A percentile compares a stretch with the other conserved stretches of the same genome.
phyloP scores from a whole-genome alignment of 2,888 invertebrate genomes.

The Periphyllus acericola region DNA sequence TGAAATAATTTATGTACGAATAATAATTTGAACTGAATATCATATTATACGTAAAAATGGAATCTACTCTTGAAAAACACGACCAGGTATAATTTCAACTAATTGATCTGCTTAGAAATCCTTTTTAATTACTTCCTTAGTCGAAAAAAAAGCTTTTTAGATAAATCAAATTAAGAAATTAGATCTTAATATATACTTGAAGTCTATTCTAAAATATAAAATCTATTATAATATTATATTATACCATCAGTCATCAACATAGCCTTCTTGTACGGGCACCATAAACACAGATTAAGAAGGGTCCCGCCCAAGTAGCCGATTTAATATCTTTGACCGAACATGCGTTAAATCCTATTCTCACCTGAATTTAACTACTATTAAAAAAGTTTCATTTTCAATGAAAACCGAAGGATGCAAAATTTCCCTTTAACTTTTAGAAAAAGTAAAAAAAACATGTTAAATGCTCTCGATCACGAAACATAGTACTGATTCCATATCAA shows the following conservation, averaged over 20 bases:
- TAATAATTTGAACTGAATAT: not conserved
- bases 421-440: too few relatives aligned
- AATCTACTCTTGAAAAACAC: not conserved
- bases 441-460: too few relatives aligned
- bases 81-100: constrained; percentile 20
- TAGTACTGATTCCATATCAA: too few relatives aligned
- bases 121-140: too few relatives aligned
- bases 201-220: too few relatives aligned
- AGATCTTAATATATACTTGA: too few relatives aligned
- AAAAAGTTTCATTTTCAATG: not conserved
- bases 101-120: not conserved
- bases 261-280: not conserved
- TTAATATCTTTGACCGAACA: not conserved
- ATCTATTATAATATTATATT: not conserved
- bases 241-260: not conserved
- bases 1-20: not conserved
- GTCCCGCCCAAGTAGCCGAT: not conserved
- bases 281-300: not conserved
- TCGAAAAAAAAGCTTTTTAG: too few relatives aligned
- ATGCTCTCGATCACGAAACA: too few relatives aligned
- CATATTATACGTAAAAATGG: not conserved
- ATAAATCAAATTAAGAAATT: too few relatives aligned
- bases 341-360: too few relatives aligned
- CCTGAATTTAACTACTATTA: not conserved
- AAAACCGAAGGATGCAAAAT: not conserved